Evolutionary conservation across 2,888 invertebrate species (phyloP).

Genomic region (Caradrina kadenii): DNA sequence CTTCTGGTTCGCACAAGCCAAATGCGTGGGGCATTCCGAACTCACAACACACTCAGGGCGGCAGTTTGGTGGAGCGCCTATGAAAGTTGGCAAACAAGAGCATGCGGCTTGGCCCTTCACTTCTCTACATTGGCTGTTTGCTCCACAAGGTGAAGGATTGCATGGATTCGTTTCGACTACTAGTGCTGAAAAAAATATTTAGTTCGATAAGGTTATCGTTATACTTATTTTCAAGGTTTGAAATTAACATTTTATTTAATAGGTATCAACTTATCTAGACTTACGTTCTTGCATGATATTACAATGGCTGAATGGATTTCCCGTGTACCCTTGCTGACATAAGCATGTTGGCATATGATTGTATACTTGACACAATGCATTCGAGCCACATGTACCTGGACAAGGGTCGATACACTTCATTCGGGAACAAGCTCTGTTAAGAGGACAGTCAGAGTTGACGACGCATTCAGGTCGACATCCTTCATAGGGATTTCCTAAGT

Average conservation of each 20-base stretch:
- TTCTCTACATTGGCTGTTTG: conserved; percentile 94
- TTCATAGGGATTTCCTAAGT: conserved; percentile 94
- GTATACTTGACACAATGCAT: conserved; percentile 93
- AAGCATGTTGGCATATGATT: conserved; percentile 94
- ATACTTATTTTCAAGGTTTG: background rate
- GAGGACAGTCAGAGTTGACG: conserved; percentile 93
- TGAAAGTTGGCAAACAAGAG: conserved; percentile 92
- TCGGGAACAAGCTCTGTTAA: conserved; percentile 93
- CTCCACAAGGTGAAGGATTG: conserved; percentile 92
- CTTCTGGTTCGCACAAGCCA: conserved; percentile 93
- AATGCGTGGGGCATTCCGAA: conserved; percentile 91
- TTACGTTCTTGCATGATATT: conserved; percentile 86
- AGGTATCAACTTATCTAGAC: conserved; percentile 46
- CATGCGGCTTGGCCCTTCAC: conserved; percentile 93
- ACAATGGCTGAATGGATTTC: conserved; percentile 92
- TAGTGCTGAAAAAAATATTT: conserved; percentile 75
- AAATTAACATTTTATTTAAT: background rate
- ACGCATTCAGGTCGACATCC: conserved; percentile 94
- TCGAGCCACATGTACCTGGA: conserved; percentile 94
- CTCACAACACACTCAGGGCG: conserved; percentile 93
- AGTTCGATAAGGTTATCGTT: conserved; percentile 16
- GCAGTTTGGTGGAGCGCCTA: conserved; percentile 93
- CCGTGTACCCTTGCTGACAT: conserved; percentile 92
- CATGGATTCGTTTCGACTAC: conserved; percentile 79
- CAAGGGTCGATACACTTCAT: conserved; percentile 95